phyloP scores from a whole-genome alignment of 2,888 invertebrate genomes.

The Scelioninae gen. 2 region DNA sequence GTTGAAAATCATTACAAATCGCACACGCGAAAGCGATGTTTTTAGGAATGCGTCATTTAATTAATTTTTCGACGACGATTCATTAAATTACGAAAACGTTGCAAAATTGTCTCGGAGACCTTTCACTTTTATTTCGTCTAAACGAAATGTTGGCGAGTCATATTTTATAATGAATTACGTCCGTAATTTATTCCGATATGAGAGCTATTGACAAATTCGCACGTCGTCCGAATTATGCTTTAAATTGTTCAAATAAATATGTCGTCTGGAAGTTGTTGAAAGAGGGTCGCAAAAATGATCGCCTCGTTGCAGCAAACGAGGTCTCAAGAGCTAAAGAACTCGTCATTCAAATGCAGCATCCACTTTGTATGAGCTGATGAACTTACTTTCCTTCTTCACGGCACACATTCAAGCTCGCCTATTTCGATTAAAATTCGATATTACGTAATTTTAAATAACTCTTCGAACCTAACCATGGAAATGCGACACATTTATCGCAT shows the following conservation, averaged over 20 bases:
- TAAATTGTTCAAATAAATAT: too few relatives aligned
- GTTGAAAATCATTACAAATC: too few relatives aligned
- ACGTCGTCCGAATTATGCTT: too few relatives aligned
- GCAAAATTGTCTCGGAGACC: slow-evolving; percentile 21
- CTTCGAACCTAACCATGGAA: too few relatives aligned
- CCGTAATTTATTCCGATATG: slow-evolving; percentile 3
- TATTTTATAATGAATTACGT: slow-evolving; percentile 33
- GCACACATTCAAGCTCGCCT: slow-evolving; percentile 27
- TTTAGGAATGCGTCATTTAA: slow-evolving; percentile 3
- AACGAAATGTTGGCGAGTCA: slow-evolving; percentile 28
- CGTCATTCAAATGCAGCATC: slow-evolving; percentile 19
- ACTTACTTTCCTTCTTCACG: slow-evolving; percentile 34
- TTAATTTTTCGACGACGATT: slow-evolving; percentile 18
- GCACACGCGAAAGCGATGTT: slow-evolving; percentile 3
- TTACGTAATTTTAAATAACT: too few relatives aligned
- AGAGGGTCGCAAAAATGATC: slow-evolving; percentile 3
- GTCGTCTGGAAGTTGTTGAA: too few relatives aligned
- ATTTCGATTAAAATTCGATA: slow-evolving; percentile 27
- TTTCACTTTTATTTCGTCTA: slow-evolving; percentile 43
- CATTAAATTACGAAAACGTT: slow-evolving; percentile 23
- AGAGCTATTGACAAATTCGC: slow-evolving; percentile 16
- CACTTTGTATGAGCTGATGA: slow-evolving; percentile 34
- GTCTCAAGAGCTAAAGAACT: not conserved
- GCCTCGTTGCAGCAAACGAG: slow-evolving; percentile 5
- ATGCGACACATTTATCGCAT: not conserved